Evolutionary conservation across 1,140 invertebrate species (phyloP).

Genomic region (Drosophila tropicalis): DNA sequence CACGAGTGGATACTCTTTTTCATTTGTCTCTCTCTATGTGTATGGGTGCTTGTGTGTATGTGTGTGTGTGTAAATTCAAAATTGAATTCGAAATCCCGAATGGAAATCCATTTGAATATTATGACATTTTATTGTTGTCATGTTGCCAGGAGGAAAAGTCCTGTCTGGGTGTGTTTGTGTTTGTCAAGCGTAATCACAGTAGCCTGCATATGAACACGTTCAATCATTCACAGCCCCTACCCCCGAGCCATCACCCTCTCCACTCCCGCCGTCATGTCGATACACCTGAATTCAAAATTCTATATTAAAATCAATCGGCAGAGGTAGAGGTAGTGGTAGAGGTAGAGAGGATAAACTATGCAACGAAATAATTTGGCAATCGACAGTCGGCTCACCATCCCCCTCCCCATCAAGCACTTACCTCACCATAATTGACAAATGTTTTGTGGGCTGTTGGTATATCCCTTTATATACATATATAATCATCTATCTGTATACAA

Average conservation of each 20-base stretch:
- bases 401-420: no score
- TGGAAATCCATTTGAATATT: constrained; percentile 11
- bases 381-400: no score
- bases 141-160: neutral
- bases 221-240: neutral
- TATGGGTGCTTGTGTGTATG: constrained; percentile 4
- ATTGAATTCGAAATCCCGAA: constrained; percentile 19
- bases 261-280: neutral
- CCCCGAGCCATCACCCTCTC: neutral
- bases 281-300: neutral
- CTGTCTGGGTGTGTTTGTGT: neutral
- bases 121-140: constrained; percentile 2
- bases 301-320: neutral
- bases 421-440: neutral
- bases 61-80: constrained; percentile 25
- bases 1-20: constrained; percentile 39
- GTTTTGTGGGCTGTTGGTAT: neutral
- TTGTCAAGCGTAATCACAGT: constrained; percentile 14
- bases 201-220: constrained; percentile 9
- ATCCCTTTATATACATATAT: neutral
- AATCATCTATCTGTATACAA: neutral
- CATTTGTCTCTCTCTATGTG: constrained; percentile 10
- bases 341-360: neutral
- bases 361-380: neutral
- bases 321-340: neutral